Evolutionary conservation across 2,888 invertebrate species (phyloP).

Genomic region (Aelia acuminata): DNA sequence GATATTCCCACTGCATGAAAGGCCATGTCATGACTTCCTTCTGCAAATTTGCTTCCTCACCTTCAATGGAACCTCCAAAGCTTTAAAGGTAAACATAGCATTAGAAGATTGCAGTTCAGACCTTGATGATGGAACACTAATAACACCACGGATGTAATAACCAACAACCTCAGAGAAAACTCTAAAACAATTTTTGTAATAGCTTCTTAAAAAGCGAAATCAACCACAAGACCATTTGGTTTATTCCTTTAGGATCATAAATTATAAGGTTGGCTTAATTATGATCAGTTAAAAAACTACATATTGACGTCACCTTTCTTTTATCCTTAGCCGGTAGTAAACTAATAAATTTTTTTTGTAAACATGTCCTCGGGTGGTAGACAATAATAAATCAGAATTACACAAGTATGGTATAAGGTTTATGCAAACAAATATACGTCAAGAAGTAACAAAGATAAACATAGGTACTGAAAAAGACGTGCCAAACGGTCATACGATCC

Average conservation of each 20-base stretch:
- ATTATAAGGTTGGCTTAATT: background rate
- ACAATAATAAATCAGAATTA: slow-evolving; percentile 8
- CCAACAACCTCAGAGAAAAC: too few relatives aligned
- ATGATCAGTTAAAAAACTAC: background rate
- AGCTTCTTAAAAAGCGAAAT: too few relatives aligned
- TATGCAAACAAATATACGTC: background rate
- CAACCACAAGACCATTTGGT: too few relatives aligned
- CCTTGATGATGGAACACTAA: background rate
- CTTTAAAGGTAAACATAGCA: background rate
- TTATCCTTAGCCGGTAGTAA: background rate
- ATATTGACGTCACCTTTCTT: background rate
- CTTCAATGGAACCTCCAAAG: background rate
- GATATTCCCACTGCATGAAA: background rate
- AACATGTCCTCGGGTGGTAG: background rate
- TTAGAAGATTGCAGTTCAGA: background rate
- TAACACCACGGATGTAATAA: background rate
- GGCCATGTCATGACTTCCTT: background rate
- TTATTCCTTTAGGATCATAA: background rate
- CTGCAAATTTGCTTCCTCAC: background rate
- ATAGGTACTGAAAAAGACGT: too few relatives aligned
- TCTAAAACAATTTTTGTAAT: background rate
- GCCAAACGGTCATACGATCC: too few relatives aligned
- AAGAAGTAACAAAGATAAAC: too few relatives aligned
- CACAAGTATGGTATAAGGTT: background rate
- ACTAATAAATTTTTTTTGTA: background rate